Percentiles rank a stretch among this genome's conserved stretches.
Evolutionary conservation across 2,113 vertebrate genomes (phyloP).

Genomic region (Alouatta palliata): DNA sequence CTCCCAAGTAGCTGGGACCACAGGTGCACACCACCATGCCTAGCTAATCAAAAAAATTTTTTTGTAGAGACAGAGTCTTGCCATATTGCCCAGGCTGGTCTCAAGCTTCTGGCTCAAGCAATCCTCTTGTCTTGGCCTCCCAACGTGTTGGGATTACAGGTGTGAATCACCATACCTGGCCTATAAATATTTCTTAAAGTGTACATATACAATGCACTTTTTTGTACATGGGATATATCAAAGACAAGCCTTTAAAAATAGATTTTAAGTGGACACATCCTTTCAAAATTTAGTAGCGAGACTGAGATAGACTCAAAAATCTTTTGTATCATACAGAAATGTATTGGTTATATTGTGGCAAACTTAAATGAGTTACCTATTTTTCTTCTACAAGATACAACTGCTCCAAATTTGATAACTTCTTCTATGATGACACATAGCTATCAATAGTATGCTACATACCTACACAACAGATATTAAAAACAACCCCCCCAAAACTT

Average conservation of each 20-base stretch:
- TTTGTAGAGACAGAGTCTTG: too few species aligned
- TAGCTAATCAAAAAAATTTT: too few species aligned
- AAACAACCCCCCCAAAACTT: background rate
- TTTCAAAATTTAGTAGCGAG: slow-evolving; percentile 16
- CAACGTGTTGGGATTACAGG: too few species aligned
- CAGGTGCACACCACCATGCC: too few species aligned
- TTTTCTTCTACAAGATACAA: background rate
- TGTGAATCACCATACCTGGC: too few species aligned
- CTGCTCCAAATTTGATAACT: background rate
- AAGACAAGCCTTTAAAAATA: background rate
- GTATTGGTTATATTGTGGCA: background rate
- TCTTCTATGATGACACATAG: background rate
- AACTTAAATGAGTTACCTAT: background rate
- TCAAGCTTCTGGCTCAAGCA: too few species aligned
- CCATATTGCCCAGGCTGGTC: too few species aligned
- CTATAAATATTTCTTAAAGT: slow-evolving; percentile 12
- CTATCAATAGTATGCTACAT: background rate
- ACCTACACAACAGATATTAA: background rate
- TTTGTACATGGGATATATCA: background rate
- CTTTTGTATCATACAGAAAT: background rate
- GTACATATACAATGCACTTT: background rate
- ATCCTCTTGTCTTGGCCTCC: too few species aligned
- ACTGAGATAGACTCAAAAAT: background rate
- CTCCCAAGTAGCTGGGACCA: too few species aligned
- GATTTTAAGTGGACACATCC: background rate